Evolutionary conservation across 2,888 invertebrate species (phyloP), one percentile per base, ranked within the genome.

Genomic region (Ennomos fuscantarius): DNA sequence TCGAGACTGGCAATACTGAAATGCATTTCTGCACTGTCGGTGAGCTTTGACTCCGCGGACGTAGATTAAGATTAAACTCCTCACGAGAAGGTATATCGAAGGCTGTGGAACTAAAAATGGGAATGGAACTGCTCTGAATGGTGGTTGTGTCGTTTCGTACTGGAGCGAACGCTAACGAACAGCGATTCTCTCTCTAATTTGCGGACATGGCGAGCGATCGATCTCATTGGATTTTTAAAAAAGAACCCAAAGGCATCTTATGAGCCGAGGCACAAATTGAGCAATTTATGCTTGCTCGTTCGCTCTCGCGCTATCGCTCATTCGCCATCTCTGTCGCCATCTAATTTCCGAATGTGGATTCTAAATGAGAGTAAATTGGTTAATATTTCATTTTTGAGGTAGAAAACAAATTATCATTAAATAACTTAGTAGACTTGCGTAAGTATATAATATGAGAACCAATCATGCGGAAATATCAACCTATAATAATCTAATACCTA

Each of bases 171-270:
- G 77, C 83, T 90, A 89, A 89, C 89, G 89, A 89, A 90, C 89
- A 84, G 77, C 89, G 85, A 89, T 87, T 86, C 90, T 83, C 84
- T 86, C 82, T 88, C 89, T 89, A 91, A 91, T 91, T 91, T 90
- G 90, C 91, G 84, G 91, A 88, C 89, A 89, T 86, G 88, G 87
- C 86, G 78, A 84, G 83, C 89, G 89, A 92, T 92, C 89, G 91
- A 92, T 89, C 90, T 90, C 85, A 88, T 90, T 89, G 86, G 88
- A 86, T 87, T 91, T 90, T 90, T 86, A 80, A 85, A 87, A 91
- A 91, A 89, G 81, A 80, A 86, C 79, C 76, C 34, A 34, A 83
- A 82, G 74, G 80, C 81, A 78, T 78, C 81, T 87, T 82, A 84
- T 84, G 86, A 82, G 82, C 78, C 73, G 78, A 73, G 32, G 80